These are phyloP conservation scores for Chionodraco myersi DNA, from an alignment of 2,113 vertebrate genomes.

Conservation along the genomic window DNA sequence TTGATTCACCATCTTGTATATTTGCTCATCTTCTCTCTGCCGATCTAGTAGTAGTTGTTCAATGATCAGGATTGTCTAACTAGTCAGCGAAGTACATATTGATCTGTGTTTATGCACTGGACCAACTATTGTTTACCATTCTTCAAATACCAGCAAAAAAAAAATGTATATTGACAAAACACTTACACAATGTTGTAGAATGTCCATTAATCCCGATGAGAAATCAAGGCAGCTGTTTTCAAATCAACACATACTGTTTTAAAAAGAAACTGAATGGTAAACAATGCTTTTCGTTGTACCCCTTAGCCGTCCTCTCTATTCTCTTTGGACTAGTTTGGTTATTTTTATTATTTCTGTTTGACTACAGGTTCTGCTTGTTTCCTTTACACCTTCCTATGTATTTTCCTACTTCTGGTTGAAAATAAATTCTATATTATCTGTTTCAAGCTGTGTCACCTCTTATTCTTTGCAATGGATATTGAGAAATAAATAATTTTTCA, in stretches of 20 bases:
- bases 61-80: constrained; percentile 84
- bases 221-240: constrained; percentile 96
- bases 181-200: constrained; percentile 96
- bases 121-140: constrained; percentile 99
- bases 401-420: constrained; percentile 99
- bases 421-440: constrained; percentile 99
- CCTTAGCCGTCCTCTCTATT: constrained; percentile 92
- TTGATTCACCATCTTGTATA: constrained; percentile 74
- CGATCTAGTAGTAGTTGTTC: constrained; percentile 82
- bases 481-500: constrained; percentile 82
- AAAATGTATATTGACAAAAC: constrained; percentile 70
- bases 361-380: constrained; percentile 97
- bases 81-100: constrained; percentile 85
- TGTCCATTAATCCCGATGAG: constrained; percentile 88
- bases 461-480: constrained; percentile 83
- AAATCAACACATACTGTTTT: constrained; percentile 91
- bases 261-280: constrained; percentile 92
- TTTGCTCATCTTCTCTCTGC: constrained; percentile 72
- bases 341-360: constrained; percentile 84
- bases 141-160: constrained; percentile 94
- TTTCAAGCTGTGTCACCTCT: constrained; percentile 91
- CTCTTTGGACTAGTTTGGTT: constrained; percentile 90
- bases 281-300: constrained; percentile 92
- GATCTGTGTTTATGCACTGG: constrained; percentile 95
- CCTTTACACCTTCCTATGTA: constrained; percentile 95